Base-by-base conservation (phyloP, 2,113 vertebrate genomes). In the Sorex araneus region DNA sequence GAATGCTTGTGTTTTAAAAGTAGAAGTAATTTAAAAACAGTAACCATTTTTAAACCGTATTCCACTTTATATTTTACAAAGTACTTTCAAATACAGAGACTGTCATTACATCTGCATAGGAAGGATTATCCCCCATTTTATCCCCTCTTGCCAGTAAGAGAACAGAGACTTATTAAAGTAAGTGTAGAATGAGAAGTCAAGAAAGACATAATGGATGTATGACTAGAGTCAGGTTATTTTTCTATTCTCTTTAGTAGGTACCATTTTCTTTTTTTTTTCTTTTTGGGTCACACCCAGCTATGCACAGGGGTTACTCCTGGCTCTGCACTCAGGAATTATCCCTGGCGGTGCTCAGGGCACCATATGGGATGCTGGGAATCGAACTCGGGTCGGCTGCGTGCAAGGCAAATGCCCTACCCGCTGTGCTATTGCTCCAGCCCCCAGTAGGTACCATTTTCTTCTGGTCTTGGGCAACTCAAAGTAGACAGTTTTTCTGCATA, bases 21-120 rank as follows among this genome's bases (percentile, higher is more conserved):
- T 40, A 78, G 73, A 87, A 81, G 81, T 77, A 84, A 81, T 75
- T 92, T 18, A n/a, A 84, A 63, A 89, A 47, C 12, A 21, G 87
- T 76, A 19, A 57, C 11, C n/a, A 45, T 15, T 54, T 54, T 85
- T 81, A 76, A 73, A 45, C 43, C 67, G 4, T 47, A 67, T 71
- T 78, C 54, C 10, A 36, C 18, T 74, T 82, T 74, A 30, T 27
- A 64, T 57, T 80, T 82, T 71, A 84, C 19, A 32, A 47, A 84
- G 23, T 7, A 43, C 34, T 78, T 78, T 84, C 40, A 36, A 2
- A 23, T 30, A 36, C 16, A 54, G 19, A 9, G 88, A 81, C 9
- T 90, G 40, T 67, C 8, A 47, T 57, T 78, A 81, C 28, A 45
- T 32, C 63, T 67, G 7, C 74, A 67, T 5, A 32, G 45, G 40